phyloP scores from a whole-genome alignment of 2,113 vertebrate genomes.

The Syngnathus scovelli region DNA sequence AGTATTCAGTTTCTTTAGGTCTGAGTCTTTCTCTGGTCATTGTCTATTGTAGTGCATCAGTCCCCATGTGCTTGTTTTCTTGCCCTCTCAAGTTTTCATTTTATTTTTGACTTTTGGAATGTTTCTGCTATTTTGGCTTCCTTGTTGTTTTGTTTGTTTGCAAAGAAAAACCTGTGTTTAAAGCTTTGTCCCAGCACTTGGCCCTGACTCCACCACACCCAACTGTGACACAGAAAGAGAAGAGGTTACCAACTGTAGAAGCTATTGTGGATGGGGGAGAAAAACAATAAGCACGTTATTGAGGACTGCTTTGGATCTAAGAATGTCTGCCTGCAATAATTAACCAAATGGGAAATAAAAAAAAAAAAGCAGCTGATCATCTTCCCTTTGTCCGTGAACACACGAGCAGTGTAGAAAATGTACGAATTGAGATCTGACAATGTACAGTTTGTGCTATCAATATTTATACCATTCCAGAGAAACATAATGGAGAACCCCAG shows the following conservation, averaged over 20 bases:
- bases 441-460: background rate
- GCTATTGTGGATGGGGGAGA: background rate
- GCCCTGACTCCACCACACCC: too few relatives aligned
- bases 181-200: too few relatives aligned
- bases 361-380: background rate
- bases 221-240: too few relatives aligned
- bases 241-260: background rate
- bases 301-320: background rate
- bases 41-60: background rate
- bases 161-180: background rate
- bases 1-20: background rate
- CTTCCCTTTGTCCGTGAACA: background rate
- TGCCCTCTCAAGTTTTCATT: background rate
- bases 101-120: background rate
- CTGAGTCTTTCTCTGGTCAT: background rate
- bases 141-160: background rate
- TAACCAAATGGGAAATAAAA: background rate
- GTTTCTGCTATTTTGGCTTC: background rate
- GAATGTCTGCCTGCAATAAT: background rate
- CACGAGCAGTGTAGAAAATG: background rate
- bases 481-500: slow-evolving; percentile 29
- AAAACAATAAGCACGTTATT: background rate
- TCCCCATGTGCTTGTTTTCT: background rate
- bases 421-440: background rate
- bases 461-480: slow-evolving; percentile 6